These are phyloP conservation scores for Eupithecia exiguata DNA, from an alignment of 2,888 invertebrate genomes.

Conservation along the genomic window DNA sequence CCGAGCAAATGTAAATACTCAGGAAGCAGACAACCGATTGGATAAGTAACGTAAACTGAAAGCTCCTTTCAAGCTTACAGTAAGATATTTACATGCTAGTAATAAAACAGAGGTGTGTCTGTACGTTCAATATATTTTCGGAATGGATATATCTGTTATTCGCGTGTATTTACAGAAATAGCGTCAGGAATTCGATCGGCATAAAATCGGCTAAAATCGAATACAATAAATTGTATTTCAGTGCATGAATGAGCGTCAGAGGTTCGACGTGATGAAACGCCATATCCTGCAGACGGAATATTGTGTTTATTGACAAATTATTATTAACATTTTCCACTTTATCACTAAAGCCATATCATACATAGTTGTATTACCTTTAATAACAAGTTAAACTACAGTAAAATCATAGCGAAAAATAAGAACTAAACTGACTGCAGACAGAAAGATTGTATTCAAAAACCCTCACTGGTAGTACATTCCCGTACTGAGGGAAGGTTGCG, in stretches of 20 bases:
- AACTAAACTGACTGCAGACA: too few relatives aligned
- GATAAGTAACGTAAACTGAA: conserved; percentile 1
- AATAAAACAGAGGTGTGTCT: conserved; percentile 43
- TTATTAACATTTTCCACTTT: too few relatives aligned
- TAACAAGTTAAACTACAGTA: too few relatives aligned
- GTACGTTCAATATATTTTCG: conserved; percentile 39
- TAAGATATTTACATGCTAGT: conserved; percentile 11
- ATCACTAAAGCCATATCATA: too few relatives aligned
- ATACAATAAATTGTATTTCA: conserved; percentile 29
- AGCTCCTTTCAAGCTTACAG: background rate
- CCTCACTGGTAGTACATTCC: too few relatives aligned
- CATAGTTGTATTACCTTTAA: too few relatives aligned
- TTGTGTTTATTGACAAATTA: too few relatives aligned
- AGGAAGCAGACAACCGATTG: background rate
- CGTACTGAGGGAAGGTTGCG: too few relatives aligned
- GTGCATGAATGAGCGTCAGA: conserved; percentile 24
- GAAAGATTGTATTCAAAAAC: too few relatives aligned
- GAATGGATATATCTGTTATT: conserved; percentile 44
- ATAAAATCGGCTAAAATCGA: conserved; percentile 28
- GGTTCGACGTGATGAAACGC: background rate
- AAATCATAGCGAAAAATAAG: too few relatives aligned
- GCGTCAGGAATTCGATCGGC: conserved; percentile 24
- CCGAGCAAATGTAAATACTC: background rate
- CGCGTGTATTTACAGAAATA: conserved; percentile 39
- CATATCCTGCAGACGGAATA: background rate